Evolutionary conservation across 2,113 vertebrate species (phyloP), one percentile per base, ranked within the genome.

Genomic region (Limnothrissa miodon): DNA sequence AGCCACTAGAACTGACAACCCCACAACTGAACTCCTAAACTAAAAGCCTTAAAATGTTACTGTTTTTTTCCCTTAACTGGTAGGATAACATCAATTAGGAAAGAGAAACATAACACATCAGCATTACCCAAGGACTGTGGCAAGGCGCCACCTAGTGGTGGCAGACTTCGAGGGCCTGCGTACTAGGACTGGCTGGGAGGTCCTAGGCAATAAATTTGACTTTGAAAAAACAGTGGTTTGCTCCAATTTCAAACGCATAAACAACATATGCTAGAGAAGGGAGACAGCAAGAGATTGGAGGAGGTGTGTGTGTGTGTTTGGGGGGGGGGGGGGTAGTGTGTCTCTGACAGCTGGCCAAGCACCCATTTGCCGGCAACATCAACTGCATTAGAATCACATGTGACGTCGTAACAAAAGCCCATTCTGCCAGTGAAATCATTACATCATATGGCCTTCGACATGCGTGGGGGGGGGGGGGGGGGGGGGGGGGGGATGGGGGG

Each of bases 361-460:
- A 80, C 44, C 48, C 36, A 45, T 87, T 81, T 70, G 80, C 33
- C 53, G 83, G 51, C 83, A 45, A 80, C 79, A 80, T 80, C 29
- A 36, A 78, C 21, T 74, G 82, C 78, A 78, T 81, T 81, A 83
- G 74, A 86, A 86, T 87, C 86, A 82, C 79, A 81, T 87, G 83
- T 86, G 86, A 85, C 84, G 85, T 87, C 83, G 85, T 81, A 83
- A 85, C 59, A 80, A 87, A 87, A 86, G 78, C 83, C 80, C 62
- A 87, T 80, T 33, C n/a, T 33, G 62, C 29, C 62, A 66, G 62
- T 88, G 62, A 87, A 86, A 84, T 83, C 85, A 86, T 87, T 80
- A 88, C 86, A 88, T 86, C 84, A 89, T 70, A 36, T 85, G 80
- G 84, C 42, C 4, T 19, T 13, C 9, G 13, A 70, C 62, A 15